Percentiles rank a stretch among this genome's conserved stretches.
phyloP scores from a whole-genome alignment of 2,888 invertebrate genomes.

The Tanypteryx hageni region DNA sequence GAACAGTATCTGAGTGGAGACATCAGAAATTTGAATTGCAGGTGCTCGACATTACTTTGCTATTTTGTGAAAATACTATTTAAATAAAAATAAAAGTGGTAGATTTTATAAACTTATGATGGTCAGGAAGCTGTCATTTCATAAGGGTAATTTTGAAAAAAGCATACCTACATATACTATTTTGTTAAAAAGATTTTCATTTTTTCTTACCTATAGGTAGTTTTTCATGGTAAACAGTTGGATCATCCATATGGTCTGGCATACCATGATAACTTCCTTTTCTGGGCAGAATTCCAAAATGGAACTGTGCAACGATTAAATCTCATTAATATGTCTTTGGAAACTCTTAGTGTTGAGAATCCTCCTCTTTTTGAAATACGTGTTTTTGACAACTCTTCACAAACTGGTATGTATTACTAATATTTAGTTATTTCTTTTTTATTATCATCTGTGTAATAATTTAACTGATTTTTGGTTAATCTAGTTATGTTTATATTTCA shows the following conservation, averaged over 20 bases:
- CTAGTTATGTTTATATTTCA: not conserved
- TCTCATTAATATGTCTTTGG: constrained; percentile 74
- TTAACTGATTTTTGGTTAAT: not conserved
- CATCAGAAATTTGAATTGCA: no score
- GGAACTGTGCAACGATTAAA: constrained; percentile 79
- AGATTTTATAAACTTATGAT: no score
- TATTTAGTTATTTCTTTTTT: not conserved
- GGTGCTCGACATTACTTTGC: no score
- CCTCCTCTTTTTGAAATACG: constrained; percentile 83
- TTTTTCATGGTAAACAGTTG: constrained; percentile 76
- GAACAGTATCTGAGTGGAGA: no score
- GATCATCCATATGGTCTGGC: constrained; percentile 84
- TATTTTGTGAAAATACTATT: no score
- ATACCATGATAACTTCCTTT: constrained; percentile 80
- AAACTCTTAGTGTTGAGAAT: constrained; percentile 79
- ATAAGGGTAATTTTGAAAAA: no score
- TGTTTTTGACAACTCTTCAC: constrained; percentile 80
- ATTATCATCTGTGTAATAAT: not conserved
- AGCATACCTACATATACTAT: no score
- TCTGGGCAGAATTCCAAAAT: constrained; percentile 84
- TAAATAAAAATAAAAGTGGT: no score
- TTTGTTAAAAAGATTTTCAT: no score
- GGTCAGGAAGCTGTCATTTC: no score
- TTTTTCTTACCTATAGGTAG: constrained; percentile 71
- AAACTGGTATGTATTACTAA: constrained; percentile 75